Base-by-base conservation (phyloP, 2,797 vertebrate genomes). In the Coregonus suidteri region DNA sequence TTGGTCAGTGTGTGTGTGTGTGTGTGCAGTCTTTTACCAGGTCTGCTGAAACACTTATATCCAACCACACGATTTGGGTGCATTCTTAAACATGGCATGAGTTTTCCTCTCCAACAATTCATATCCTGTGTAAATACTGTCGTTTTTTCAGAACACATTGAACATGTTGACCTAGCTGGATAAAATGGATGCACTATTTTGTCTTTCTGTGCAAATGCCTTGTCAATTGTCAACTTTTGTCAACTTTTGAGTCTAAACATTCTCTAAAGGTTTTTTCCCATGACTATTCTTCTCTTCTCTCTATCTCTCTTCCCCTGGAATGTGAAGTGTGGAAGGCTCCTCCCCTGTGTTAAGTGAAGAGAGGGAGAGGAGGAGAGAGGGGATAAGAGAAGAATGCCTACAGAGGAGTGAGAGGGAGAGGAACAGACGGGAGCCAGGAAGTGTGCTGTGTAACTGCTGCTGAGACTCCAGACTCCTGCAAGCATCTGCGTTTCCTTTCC, bases 331-430 rank as follows among this genome's bases (percentile, higher is more conserved):
- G 85, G 75, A 68, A 6, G 11, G 15, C 65, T 30, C 71, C 59
- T 20, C 69, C 76, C 62, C 71, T 6, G 6, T 18, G 6, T 52
- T 30, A 6, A 72, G 76, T 31, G 3, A 83, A 85, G 88, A 86
- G 85, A 88, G 85, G 88, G 89, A 52, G 75, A 59, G 78, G 74
- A 82, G 71, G 20, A 74, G 77, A 82, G 75, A 77, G 73, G 47
- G 79, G 14, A n/a, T 66, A 66, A 66, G 30, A 34, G 25, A 66
- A 34, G 35, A 18, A 51, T 35, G 72, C 34, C 52, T 73, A 53
- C 89, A 80, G 88, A 90, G 90, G 88, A 90, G 88, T 87, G 89
- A 41, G 20, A 34, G 69, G 70, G 37, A 54, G 74, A 3, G 35
- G 77, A 54, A 79, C 3, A 47, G 53, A 54, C 20, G 31, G 11